Percentiles rank a stretch among this genome's conserved stretches.
Evolutionary conservation across 1,140 invertebrate genomes (phyloP).

Genomic region (Pseudoatta argentina): DNA sequence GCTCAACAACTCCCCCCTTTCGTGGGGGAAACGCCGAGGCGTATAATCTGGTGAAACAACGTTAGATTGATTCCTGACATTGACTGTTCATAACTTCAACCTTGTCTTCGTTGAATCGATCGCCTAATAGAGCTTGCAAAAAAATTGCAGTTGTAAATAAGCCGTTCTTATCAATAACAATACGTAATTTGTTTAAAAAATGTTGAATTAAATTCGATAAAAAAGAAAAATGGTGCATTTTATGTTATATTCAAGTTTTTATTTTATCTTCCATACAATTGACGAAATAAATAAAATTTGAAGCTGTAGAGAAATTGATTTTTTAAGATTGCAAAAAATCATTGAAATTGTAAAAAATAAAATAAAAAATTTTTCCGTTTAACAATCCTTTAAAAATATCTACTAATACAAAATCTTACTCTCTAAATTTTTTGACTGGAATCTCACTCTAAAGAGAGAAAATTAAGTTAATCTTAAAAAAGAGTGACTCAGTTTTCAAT

Average conservation of each 20-base stretch:
- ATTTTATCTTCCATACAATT: not conserved
- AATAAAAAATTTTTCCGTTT: not conserved
- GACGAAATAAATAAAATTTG: not conserved
- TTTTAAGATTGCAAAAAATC: not conserved
- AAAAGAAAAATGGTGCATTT: not conserved
- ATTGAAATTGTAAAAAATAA: not conserved
- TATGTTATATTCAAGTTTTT: not conserved
- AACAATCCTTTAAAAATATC: not conserved
- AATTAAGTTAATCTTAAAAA: no score
- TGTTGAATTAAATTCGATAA: not conserved
- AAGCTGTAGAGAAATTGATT: not conserved
- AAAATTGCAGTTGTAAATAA: not conserved
- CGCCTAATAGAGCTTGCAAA: not conserved
- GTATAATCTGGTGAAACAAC: slow-evolving; percentile 79
- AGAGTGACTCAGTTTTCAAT: no score
- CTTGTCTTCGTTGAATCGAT: slow-evolving; percentile 12
- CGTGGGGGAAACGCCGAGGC: slow-evolving; percentile 68
- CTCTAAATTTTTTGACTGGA: no score
- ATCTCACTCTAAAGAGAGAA: no score
- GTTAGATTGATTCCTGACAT: slow-evolving; percentile 82
- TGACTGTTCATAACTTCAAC: slow-evolving; percentile 77
- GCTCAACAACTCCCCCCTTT: slow-evolving; percentile 46
- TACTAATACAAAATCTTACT: not conserved
- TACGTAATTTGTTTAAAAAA: not conserved
- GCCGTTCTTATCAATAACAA: not conserved